These are phyloP conservation scores for Gymnodraco acuticeps DNA, from an alignment of 2,797 vertebrate genomes.

Conservation along the genomic window DNA sequence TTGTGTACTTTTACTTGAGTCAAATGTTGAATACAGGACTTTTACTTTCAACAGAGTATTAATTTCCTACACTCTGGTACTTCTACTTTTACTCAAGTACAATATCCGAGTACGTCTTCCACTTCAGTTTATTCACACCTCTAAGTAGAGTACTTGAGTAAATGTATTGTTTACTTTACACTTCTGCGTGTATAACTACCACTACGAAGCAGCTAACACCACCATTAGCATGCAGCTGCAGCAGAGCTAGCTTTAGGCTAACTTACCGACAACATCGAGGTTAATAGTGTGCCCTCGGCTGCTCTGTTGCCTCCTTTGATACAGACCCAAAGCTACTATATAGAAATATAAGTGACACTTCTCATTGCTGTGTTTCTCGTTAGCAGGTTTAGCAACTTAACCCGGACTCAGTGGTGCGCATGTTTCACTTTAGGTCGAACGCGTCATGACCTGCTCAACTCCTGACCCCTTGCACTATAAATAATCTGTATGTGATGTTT, in stretches of 20 bases:
- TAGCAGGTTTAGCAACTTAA: background rate
- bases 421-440: conserved; percentile 24
- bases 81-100: too few species aligned
- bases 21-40: too few species aligned
- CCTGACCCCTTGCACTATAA: conserved; percentile 9
- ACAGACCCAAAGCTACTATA: background rate
- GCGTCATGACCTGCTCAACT: conserved; percentile 44
- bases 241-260: conserved; percentile 46
- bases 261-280: conserved; percentile 58
- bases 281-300: conserved; percentile 18
- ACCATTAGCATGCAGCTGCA: conserved; percentile 3
- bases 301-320: conserved; percentile 11
- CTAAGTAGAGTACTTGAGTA: too few species aligned
- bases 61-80: too few species aligned
- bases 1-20: too few species aligned
- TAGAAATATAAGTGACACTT: fast-evolving
- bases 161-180: too few species aligned
- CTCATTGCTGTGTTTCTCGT: background rate
- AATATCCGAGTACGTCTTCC: too few species aligned
- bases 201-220: background rate
- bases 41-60: too few species aligned
- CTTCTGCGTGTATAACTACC: too few species aligned
- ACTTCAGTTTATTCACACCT: too few species aligned
- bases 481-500: conserved; percentile 20
- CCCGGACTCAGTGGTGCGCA: conserved; percentile 38